These are phyloP conservation scores for Actinia equina DNA, from an alignment of 64 coral and sea anemone genomes.

Conservation along the genomic window DNA sequence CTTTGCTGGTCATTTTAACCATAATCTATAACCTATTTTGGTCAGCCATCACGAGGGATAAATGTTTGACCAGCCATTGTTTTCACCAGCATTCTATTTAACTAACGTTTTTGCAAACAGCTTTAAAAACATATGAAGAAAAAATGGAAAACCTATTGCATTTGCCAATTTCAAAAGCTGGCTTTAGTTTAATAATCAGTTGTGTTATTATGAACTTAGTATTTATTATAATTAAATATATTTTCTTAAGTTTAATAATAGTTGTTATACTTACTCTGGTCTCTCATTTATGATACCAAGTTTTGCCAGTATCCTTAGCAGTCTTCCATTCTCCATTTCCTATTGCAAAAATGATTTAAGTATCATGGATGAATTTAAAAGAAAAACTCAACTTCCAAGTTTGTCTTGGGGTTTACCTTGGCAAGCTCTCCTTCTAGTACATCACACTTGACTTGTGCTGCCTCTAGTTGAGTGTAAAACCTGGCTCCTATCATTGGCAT, in stretches of 20 bases:
- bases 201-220: no score
- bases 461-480: constrained; percentile 96
- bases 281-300: constrained; percentile 92
- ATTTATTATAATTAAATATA: background rate
- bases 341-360: constrained; percentile 5
- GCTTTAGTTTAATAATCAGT: no score
- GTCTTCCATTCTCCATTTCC: constrained; percentile 97
- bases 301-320: constrained; percentile 86
- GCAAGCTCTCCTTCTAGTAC: constrained; percentile 93
- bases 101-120: no score
- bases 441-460: constrained; percentile 84
- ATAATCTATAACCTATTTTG: no score
- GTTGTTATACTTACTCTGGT: constrained; percentile 71
- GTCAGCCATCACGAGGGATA: no score
- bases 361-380: no score
- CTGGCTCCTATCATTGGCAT: constrained; percentile 99
- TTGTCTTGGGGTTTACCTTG: constrained; percentile 48
- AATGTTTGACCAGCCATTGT: no score
- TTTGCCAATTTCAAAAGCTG: no score
- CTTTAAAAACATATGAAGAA: no score
- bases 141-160: background rate
- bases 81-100: no score
- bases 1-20: no score
- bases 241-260: background rate
- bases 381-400: no score